Conservation (phyloP, 2,113 vertebrate species). For the Osmerus mordax region DNA sequence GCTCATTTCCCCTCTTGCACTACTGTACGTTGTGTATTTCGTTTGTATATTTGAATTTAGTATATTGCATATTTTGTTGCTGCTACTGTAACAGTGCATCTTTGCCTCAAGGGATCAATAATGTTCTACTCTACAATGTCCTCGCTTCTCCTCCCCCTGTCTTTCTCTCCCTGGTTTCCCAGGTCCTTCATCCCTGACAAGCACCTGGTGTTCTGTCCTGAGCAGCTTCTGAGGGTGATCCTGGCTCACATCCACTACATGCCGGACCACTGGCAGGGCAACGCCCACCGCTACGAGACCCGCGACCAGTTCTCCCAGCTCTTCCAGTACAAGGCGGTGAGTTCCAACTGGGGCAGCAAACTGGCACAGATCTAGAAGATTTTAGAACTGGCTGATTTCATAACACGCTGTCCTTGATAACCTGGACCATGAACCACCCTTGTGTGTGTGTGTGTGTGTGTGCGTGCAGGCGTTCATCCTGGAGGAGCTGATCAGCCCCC, state of each 20-base stretch:
- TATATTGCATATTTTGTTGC: no score
- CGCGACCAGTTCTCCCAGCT: constrained; percentile 96
- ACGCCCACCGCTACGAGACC: constrained; percentile 94
- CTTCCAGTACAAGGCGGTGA: constrained; percentile 99
- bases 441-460: neutral
- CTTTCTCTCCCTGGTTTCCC: constrained; percentile 11
- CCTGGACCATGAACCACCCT: no score
- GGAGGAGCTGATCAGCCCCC: constrained; percentile 93
- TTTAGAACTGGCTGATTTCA: no score
- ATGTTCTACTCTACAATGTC: no score
- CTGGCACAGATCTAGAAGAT: no score
- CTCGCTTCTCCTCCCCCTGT: neutral
- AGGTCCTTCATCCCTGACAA: constrained; percentile 98
- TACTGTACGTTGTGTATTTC: neutral
- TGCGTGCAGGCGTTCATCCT: constrained; percentile 87
- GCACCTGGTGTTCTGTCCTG: constrained; percentile 95
- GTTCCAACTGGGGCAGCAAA: constrained; percentile 40
- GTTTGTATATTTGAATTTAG: no score
- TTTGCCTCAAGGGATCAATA: neutral
- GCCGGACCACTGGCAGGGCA: constrained; percentile 99
- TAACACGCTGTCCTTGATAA: no score
- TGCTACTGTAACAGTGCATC: neutral
- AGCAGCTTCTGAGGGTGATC: constrained; percentile 94
- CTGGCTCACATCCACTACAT: constrained; percentile 98
- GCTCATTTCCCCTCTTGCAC: neutral